Evolutionary conservation across 2,113 vertebrate genomes (phyloP), one percentile per base, ranked within the genome.

Genomic region (Poicephalus gulielmi): DNA sequence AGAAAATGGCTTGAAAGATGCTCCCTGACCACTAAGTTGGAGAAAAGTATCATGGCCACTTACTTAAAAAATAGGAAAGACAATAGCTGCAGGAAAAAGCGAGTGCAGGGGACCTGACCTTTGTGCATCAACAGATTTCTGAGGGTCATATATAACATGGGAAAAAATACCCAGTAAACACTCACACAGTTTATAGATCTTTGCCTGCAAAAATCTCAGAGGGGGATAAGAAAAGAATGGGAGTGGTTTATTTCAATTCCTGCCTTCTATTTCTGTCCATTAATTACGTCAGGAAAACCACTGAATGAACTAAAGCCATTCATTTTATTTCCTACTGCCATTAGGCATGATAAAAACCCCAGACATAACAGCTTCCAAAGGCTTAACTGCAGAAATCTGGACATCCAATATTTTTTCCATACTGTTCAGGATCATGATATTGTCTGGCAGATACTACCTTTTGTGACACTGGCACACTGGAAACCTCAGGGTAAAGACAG

Each of bases 181-280:
- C 52, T 82, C 80, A 73, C 60, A 70, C 33, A 82, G 90, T 95
- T 95, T 86, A 87, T 79, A 93, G 80, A 86, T 64, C 20, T 13
- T 52, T 81, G 90, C 64, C 83, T 78, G 69, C 19, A 95, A 75
- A 94, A 91, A 55, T 93, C 83, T 92, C 92, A 84, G 66, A 92
- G 33, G 55, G 15, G 62, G 33, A 90, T 76, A 94, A 75, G 94
- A 93, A 95, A 90, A 94, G 83, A 94, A 90, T 75, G 52, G 90
- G 90, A 96, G 90, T 90, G 92, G 83, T 89, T 95, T 93, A 69
- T 84, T 96, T 94, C 83, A 89, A 87, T 94, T 96, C 95, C 96
- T 95, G 91, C 52, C 77, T 93, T 93, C 91, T 96, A 96, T 95
- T 96, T 95, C 66, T 93, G 86, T 86, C 86, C 52, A 55, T 93